These are phyloP conservation scores for Epinephelus lanceolatus DNA, from an alignment of 2,113 vertebrate species.

Conservation along the genomic window DNA sequence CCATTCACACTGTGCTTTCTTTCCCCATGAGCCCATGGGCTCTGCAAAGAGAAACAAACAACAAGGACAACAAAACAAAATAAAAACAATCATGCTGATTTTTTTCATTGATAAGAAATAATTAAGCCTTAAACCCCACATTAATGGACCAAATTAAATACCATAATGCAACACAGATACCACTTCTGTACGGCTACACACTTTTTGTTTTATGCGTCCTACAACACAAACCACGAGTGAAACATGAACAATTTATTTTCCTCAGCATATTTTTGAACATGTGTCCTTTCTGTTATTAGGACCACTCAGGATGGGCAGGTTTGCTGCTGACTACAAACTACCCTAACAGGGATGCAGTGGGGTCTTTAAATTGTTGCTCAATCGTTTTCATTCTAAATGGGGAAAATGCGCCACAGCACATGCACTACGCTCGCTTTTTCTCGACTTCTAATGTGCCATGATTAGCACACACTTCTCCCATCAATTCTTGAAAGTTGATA, in stretches of 20 bases:
- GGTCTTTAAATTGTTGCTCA: conserved; percentile 14
- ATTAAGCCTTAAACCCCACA: neutral
- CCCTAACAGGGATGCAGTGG: neutral
- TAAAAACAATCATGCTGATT: conserved; percentile 1
- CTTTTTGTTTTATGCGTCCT: neutral
- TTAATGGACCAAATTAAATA: conserved; percentile 2
- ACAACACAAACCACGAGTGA: neutral
- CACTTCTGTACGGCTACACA: neutral
- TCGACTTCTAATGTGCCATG: conserved; percentile 6
- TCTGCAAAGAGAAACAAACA: conserved; percentile 16
- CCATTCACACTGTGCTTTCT: conserved; percentile 42
- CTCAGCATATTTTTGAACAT: neutral
- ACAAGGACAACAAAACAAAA: conserved; percentile 3
- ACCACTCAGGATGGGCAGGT: neutral
- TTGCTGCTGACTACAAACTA: conserved; percentile 5
- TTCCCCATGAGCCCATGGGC: neutral
- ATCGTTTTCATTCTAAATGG: conserved; percentile 28
- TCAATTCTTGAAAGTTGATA: conserved; percentile 26
- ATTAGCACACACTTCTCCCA: conserved; percentile 35
- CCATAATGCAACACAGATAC: neutral
- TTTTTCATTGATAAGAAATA: neutral
- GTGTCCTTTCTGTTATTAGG: conserved; percentile 4
- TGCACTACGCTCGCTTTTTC: conserved; percentile 7
- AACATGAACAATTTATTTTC: neutral
- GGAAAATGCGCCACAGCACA: conserved; percentile 5